Evolutionary conservation across 2,888 invertebrate species (phyloP).

Genomic region (Campoletis raptor): DNA sequence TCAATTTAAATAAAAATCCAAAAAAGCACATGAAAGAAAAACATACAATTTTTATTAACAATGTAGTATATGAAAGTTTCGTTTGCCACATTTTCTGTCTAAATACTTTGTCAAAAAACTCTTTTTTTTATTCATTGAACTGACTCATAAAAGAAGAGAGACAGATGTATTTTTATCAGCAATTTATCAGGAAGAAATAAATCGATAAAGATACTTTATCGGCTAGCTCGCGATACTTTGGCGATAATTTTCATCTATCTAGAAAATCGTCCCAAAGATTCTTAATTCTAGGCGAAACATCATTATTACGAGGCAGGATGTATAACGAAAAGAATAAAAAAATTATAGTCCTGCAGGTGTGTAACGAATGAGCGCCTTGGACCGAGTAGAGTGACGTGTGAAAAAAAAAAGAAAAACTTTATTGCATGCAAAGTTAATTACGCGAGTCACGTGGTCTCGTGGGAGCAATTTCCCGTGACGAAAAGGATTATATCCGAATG

Average conservation of each 20-base stretch:
- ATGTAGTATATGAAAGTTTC: neutral
- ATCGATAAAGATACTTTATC: conserved; percentile 9
- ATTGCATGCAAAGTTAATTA: conserved; percentile 52
- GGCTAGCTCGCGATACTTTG: neutral
- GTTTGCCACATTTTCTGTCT: neutral
- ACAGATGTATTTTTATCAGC: neutral
- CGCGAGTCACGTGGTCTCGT: conserved; percentile 45
- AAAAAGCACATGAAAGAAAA: neutral
- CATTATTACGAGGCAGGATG: conserved; percentile 6
- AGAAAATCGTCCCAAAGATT: neutral
- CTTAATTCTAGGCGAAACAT: neutral
- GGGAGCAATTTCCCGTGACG: conserved; percentile 61
- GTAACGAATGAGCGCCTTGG: conserved; percentile 13
- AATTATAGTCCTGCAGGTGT: conserved; percentile 13
- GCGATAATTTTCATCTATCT: neutral
- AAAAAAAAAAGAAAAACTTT: conserved; percentile 42
- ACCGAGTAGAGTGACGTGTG: conserved; percentile 36
- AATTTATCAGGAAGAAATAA: conserved; percentile 7
- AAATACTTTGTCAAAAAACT: neutral
- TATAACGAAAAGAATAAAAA: conserved; percentile 6
- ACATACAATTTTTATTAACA: neutral
- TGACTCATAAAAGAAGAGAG: neutral
- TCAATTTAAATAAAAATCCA: neutral
- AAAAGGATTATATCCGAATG: conserved; percentile 35
- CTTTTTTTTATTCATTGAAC: neutral